These are phyloP conservation scores for Chelonia mydas DNA, from an alignment of 2,797 vertebrate species.

Conservation along the genomic window DNA sequence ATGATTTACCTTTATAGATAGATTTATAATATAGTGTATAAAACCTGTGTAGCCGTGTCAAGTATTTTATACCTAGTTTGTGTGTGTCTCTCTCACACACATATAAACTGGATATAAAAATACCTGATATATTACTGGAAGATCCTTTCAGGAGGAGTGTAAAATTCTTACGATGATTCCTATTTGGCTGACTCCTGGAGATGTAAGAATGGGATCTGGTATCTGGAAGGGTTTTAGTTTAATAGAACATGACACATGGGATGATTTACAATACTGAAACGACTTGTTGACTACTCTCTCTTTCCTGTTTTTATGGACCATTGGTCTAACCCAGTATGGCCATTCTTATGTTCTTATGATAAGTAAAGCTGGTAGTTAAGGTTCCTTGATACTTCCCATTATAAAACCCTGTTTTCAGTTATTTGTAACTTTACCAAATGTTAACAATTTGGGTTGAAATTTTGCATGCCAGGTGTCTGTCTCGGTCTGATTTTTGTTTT, in stretches of 20 bases:
- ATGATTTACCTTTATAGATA: rapidly evolving
- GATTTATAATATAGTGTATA: not conserved
- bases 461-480: not conserved
- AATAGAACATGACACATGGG: not conserved
- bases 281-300: not conserved
- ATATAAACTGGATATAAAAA: not conserved
- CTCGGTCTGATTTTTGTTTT: not conserved
- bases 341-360: not conserved
- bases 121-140: not conserved
- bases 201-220: not conserved
- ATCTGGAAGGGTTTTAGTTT: not conserved
- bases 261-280: not conserved
- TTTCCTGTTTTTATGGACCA: not conserved
- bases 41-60: not conserved
- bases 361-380: not conserved
- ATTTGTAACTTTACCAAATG: not conserved
- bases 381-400: not conserved
- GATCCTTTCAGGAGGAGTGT: not conserved
- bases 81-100: rapidly evolving
- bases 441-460: not conserved
- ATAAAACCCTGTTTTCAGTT: not conserved
- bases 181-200: not conserved
- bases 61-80: not conserved
- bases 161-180: not conserved
- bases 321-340: not conserved